Evolutionary conservation across 2,113 vertebrate species (phyloP).

Genomic region (Romanogobio albipinnatus): DNA sequence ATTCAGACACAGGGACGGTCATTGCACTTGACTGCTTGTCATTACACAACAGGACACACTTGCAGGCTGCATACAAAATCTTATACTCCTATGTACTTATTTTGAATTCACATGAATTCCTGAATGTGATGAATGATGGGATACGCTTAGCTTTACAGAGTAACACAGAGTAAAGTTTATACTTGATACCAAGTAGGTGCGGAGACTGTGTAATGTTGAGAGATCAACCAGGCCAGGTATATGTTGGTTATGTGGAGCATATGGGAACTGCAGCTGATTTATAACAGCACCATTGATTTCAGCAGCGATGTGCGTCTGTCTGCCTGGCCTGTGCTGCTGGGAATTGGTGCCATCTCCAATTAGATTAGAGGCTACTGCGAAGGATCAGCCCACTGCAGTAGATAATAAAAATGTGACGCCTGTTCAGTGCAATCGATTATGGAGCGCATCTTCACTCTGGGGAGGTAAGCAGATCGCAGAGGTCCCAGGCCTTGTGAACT

Average conservation of each 20-base stretch:
- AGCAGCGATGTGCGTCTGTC: slow-evolving; percentile 40
- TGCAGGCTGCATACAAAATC: too few species aligned
- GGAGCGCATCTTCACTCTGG: slow-evolving; percentile 52
- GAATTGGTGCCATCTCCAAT: slow-evolving; percentile 66
- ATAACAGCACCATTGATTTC: slow-evolving; percentile 45
- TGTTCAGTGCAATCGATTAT: slow-evolving; percentile 68
- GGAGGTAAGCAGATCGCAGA: slow-evolving; percentile 25
- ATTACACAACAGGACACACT: too few species aligned
- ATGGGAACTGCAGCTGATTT: slow-evolving; percentile 45
- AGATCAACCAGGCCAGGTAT: neutral
- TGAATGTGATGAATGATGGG: neutral
- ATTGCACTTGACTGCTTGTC: too few species aligned
- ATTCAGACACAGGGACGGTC: too few species aligned
- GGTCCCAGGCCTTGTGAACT: slow-evolving; percentile 26
- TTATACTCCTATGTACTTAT: too few species aligned
- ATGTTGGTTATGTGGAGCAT: slow-evolving; percentile 11
- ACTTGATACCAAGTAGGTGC: neutral
- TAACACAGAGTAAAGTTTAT: too few species aligned
- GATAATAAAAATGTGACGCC: slow-evolving; percentile 63
- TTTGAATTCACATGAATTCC: neutral
- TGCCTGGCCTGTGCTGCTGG: slow-evolving; percentile 54
- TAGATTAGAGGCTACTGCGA: slow-evolving; percentile 62
- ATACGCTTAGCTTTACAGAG: neutral
- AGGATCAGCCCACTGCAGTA: slow-evolving; percentile 54
- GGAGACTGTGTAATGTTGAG: neutral